phyloP scores from a whole-genome alignment of 2,888 invertebrate genomes.

The Lasioglossum leucozonium region DNA sequence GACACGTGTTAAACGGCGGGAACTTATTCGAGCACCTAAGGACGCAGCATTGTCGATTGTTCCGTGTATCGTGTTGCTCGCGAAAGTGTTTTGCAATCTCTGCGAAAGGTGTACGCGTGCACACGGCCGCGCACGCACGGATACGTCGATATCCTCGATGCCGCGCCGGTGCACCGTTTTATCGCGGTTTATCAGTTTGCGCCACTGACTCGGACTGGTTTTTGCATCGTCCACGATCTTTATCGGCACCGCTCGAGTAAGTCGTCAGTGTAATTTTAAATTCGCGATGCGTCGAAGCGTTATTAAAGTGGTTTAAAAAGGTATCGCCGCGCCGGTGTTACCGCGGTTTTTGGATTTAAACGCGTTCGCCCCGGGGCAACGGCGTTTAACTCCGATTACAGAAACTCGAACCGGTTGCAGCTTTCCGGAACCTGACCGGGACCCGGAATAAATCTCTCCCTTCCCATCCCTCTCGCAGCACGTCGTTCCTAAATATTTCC shows the following conservation, averaged over 20 bases:
- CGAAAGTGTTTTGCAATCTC: constrained; percentile 34
- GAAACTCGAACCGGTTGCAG: constrained; percentile 44
- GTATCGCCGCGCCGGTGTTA: constrained; percentile 44
- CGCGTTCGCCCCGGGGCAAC: constrained; percentile 44
- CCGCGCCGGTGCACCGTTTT: constrained; percentile 22
- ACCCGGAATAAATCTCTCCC: constrained; percentile 19
- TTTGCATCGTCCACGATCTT: constrained; percentile 49
- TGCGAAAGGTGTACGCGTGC: constrained; percentile 7
- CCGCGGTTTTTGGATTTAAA: constrained; percentile 57
- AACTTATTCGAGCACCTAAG: not conserved
- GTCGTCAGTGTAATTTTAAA: constrained; percentile 68
- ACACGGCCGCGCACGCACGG: not conserved
- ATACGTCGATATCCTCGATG: constrained; percentile 15
- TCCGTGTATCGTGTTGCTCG: not conserved
- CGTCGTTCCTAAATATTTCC: not conserved
- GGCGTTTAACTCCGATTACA: constrained; percentile 48
- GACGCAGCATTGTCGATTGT: not conserved
- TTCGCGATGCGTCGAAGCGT: constrained; percentile 61
- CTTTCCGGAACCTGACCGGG: constrained; percentile 29
- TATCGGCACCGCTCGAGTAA: constrained; percentile 56
- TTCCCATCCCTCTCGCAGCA: too few relatives aligned
- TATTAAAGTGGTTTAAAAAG: constrained; percentile 53
- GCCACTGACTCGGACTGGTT: constrained; percentile 26
- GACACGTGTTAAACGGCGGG: too few relatives aligned
- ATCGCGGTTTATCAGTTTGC: constrained; percentile 57